Evolutionary conservation across 37 sponge, comb jelly and placozoan genomes (phyloP), one percentile per base, ranked within the genome.

Genomic region (Theonella swinhoei): DNA sequence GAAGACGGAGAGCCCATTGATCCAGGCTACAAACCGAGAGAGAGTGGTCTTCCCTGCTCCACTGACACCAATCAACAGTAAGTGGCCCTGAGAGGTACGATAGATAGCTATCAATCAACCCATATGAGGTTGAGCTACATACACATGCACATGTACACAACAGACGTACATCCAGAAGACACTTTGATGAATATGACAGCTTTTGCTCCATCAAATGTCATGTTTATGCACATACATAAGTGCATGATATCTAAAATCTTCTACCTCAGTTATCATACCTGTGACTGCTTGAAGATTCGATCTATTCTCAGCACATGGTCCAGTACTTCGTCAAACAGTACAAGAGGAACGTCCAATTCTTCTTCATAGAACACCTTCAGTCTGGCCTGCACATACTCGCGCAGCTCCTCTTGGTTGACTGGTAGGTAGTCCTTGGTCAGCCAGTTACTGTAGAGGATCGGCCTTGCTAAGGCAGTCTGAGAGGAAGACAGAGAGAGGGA

Each of bases 21-120:
- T 98, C 99, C 99, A 98, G 33, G 99, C 96, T 32, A 98, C 96
- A 81, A 98, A 98, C 17, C 99, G 43, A 3, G 99, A 96, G 78
- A 98, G 86, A 28, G 99, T 98, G 30, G 99, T 98, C 90, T 98
- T 98, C 0, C 98, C 98, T 54, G 96, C 94, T 68, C 98, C 98
- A 86, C 93, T 92, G 39, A 98, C 98, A 47, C 98, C 98, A 69
- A 98, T 98, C 75, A 98, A 74, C 37, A 98, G 76, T 69, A 98
- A 77, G 64, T 98, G 98, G 29, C 98, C 98, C 79, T 93, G 80
- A 62, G 80, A 40, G 59, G 5, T 11, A 28, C 60, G 9, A 11
- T 28, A 23, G 22, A 68, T 28, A 36, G 34, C 14, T 25, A 58
- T n/a, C 14, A 4, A 76, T 8, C 35, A 31, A 19, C 25, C 35